These are phyloP conservation scores for Acrocephalus kingi DNA, from an alignment of 2,113 vertebrate species.

Conservation along the genomic window DNA sequence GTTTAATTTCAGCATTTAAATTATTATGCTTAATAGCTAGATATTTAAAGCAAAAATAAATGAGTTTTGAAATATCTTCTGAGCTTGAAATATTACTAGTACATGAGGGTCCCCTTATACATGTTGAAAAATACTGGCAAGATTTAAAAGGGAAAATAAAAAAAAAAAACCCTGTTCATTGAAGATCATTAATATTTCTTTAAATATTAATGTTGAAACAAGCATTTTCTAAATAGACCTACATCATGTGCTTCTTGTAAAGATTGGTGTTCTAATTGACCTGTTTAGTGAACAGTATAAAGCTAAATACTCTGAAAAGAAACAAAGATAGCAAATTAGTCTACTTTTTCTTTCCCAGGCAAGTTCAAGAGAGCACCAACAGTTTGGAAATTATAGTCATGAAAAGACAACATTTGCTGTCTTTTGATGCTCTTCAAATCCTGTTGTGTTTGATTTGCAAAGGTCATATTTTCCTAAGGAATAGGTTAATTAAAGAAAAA, in stretches of 20 bases:
- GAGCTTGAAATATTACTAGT: neutral
- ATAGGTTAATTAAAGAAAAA: neutral
- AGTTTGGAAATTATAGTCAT: conserved; percentile 6
- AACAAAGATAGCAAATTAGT: neutral
- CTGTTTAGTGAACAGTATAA: neutral
- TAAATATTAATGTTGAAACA: neutral
- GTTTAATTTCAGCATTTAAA: neutral
- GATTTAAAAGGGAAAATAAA: neutral
- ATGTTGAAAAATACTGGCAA: neutral
- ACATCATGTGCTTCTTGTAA: neutral
- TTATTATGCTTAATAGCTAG: neutral
- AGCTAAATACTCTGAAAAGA: conserved; percentile 19
- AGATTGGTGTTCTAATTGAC: neutral
- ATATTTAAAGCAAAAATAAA: neutral
- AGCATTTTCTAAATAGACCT: neutral
- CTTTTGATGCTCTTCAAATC: neutral
- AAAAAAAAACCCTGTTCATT: neutral
- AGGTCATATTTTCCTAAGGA: neutral
- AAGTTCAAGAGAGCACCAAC: neutral
- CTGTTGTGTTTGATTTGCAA: neutral
- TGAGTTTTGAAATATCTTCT: neutral
- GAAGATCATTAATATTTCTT: neutral
- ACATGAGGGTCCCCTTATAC: neutral
- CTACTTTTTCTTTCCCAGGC: neutral
- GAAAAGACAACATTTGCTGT: neutral